A percentile compares a stretch with the other conserved stretches of the same genome.
These are phyloP conservation scores for Cygnus olor DNA, from an alignment of 2,797 vertebrate genomes.

Conservation along the genomic window DNA sequence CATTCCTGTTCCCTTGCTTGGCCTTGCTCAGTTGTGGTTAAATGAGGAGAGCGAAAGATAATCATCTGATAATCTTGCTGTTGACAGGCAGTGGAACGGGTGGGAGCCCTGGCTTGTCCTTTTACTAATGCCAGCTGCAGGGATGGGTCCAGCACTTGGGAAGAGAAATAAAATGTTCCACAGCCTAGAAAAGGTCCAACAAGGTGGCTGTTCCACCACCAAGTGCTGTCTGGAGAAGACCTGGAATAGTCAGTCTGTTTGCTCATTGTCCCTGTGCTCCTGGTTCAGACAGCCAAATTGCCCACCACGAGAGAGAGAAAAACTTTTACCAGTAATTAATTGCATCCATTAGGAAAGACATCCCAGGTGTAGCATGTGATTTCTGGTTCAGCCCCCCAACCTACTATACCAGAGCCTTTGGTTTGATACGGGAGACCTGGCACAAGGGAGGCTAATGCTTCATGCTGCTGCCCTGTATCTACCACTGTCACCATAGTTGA, in stretches of 20 bases:
- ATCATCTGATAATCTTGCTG: background rate
- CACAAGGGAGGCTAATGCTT: background rate
- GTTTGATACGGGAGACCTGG: background rate
- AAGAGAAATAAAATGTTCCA: background rate
- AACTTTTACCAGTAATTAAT: background rate
- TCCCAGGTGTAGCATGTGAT: background rate
- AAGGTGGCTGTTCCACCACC: background rate
- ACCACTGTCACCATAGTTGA: background rate
- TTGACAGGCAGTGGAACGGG: background rate
- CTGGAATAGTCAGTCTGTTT: background rate
- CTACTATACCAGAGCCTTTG: background rate
- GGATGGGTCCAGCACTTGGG: background rate
- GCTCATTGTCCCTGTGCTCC: background rate
- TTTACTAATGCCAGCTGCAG: background rate
- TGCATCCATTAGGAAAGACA: background rate
- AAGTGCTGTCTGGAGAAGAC: background rate
- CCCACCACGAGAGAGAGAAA: background rate
- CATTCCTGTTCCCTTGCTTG: background rate
- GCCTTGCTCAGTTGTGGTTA: conserved; percentile 41
- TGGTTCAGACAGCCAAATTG: background rate
- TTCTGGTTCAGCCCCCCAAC: background rate
- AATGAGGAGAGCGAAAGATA: conserved; percentile 36
- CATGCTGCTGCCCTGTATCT: background rate
- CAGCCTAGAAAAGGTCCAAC: background rate
- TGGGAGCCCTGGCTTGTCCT: background rate